Evolutionary conservation across 37 sponge, comb jelly and placozoan genomes (phyloP).

Genomic region (Amphimedon queenslandica): DNA sequence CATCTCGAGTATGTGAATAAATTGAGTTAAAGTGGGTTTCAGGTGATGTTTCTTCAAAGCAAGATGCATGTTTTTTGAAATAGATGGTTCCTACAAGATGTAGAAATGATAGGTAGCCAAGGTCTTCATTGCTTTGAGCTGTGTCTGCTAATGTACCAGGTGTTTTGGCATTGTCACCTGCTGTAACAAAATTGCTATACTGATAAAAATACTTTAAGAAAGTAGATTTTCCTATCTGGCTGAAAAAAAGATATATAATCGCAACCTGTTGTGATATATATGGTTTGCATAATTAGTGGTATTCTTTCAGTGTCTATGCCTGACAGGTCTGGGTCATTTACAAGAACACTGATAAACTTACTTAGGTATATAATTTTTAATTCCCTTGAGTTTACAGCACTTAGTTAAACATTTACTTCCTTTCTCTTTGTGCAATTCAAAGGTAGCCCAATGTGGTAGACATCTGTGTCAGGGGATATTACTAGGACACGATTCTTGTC

Average conservation of each 20-base stretch:
- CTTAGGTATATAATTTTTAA: background rate
- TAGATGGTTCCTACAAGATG: constrained; percentile 19
- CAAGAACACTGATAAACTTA: background rate
- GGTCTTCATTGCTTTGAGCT: background rate
- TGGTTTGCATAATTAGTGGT: constrained; percentile 1
- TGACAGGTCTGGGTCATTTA: constrained; percentile 20
- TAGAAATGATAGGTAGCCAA: constrained; percentile 5
- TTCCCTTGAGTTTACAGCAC: background rate
- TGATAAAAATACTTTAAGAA: constrained; percentile 14
- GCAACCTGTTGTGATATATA: constrained; percentile 20
- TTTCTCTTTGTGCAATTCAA: background rate
- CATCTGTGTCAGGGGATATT: constrained; percentile 28
- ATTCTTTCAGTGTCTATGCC: background rate
- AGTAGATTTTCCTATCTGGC: constrained; percentile 5
- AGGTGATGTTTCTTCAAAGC: constrained; percentile 2
- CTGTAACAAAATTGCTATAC: constrained; percentile 19
- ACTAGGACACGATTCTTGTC: background rate
- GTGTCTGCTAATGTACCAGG: background rate
- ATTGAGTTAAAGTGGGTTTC: constrained; percentile 2
- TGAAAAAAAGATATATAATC: constrained; percentile 33
- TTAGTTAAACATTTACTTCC: background rate
- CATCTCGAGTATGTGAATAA: background rate
- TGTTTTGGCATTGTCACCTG: background rate
- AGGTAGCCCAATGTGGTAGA: constrained; percentile 9
- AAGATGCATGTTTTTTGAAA: constrained; percentile 19